These are phyloP conservation scores for Euclidia mi DNA, from an alignment of 2,888 invertebrate genomes.

Conservation along the genomic window DNA sequence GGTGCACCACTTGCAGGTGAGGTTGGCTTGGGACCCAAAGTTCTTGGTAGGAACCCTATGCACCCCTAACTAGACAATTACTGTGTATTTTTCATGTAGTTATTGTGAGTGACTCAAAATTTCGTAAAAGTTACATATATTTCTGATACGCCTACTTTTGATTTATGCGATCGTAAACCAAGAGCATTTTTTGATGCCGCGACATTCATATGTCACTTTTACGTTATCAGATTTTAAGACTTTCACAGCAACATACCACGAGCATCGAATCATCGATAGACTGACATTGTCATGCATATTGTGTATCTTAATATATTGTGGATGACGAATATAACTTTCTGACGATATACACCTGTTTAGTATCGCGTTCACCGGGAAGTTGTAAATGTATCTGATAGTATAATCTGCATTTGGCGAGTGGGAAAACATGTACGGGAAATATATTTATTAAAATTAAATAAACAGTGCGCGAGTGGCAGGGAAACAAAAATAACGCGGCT, in stretches of 20 bases:
- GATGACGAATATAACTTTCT: constrained; percentile 17
- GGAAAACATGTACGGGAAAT: constrained; percentile 57
- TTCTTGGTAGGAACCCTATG: too few relatives aligned
- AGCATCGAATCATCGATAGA: neutral
- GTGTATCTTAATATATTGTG: constrained; percentile 16
- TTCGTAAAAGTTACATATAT: neutral
- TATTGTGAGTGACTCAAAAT: neutral
- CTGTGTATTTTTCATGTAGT: constrained; percentile 29
- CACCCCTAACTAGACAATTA: too few relatives aligned
- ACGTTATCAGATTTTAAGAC: neutral
- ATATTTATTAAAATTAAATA: constrained; percentile 81
- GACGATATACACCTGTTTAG: constrained; percentile 40
- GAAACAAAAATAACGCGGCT: constrained; percentile 85
- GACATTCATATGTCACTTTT: neutral
- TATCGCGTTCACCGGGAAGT: constrained; percentile 19
- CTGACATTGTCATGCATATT: neutral
- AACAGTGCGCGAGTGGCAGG: constrained; percentile 69
- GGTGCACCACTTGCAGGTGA: too few relatives aligned
- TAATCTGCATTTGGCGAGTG: constrained; percentile 11
- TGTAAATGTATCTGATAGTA: constrained; percentile 14
- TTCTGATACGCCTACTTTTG: neutral
- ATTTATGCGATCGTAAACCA: constrained; percentile 5
- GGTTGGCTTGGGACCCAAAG: too few relatives aligned
- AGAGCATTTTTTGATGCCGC: neutral
- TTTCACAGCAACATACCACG: neutral